Percentiles rank a stretch among this genome's conserved stretches.
These are phyloP conservation scores for Callosobruchus maculatus DNA, from an alignment of 2,888 invertebrate genomes.

Conservation along the genomic window DNA sequence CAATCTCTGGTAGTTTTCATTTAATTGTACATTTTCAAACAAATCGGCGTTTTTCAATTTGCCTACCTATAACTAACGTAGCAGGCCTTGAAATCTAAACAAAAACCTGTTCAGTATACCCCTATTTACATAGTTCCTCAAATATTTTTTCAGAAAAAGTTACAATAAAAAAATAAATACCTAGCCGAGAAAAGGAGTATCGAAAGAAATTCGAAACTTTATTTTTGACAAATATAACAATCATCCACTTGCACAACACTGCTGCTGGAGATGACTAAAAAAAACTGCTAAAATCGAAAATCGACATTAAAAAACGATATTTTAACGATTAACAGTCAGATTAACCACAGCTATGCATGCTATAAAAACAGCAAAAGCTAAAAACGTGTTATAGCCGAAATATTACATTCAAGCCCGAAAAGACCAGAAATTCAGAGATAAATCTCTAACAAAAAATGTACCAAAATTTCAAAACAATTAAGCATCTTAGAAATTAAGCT, in stretches of 20 bases:
- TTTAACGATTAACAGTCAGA: not conserved
- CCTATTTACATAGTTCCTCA: slow-evolving; percentile 18
- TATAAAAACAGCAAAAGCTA: not conserved
- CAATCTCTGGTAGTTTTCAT: too few relatives aligned
- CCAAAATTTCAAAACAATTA: not conserved
- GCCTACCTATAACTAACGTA: too few relatives aligned
- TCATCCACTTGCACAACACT: not conserved
- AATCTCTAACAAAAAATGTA: too few relatives aligned
- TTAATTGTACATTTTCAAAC: too few relatives aligned
- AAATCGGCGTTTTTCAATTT: too few relatives aligned
- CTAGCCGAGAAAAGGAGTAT: not conserved
- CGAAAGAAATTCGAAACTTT: not conserved
- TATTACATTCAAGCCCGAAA: not conserved
- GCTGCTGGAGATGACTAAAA: not conserved
- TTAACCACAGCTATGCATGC: not conserved
- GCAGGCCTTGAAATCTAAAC: too few relatives aligned
- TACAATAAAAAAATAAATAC: not conserved
- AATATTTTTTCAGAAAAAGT: slow-evolving; percentile 4
- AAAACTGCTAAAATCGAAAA: not conserved
- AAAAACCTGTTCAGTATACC: not conserved
- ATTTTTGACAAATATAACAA: not conserved
- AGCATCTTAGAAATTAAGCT: not conserved
- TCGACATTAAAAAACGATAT: not conserved
- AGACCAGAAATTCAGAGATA: too few relatives aligned
- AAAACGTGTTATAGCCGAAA: not conserved